Percentiles rank a stretch among this genome's conserved stretches.
Conservation (phyloP, 2,888 invertebrate species). For the Sphaeridia pumilis region DNA sequence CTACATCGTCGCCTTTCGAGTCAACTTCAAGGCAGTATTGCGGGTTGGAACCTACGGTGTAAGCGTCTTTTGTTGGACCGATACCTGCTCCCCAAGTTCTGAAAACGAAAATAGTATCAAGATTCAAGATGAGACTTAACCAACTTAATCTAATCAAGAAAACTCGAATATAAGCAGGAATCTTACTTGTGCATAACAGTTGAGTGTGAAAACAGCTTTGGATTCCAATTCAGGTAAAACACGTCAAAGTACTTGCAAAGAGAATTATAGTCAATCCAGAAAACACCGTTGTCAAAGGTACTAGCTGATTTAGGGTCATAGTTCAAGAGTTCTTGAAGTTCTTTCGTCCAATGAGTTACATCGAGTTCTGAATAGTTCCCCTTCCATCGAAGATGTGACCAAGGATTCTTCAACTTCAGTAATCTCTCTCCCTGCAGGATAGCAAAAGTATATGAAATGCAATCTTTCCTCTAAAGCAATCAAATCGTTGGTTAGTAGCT, state of each 20-base stretch:
- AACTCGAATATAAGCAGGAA: neutral
- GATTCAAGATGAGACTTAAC: too few species aligned
- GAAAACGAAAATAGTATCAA: constrained; percentile 15
- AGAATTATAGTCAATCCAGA: constrained; percentile 92
- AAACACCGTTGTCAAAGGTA: constrained; percentile 86
- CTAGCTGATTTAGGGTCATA: constrained; percentile 83
- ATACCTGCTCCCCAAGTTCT: constrained; percentile 78
- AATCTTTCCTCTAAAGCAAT: too few species aligned
- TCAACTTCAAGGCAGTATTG: constrained; percentile 71
- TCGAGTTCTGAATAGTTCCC: constrained; percentile 88
- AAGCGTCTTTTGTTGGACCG: constrained; percentile 81
- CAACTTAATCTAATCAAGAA: too few species aligned
- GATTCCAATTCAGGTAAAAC: constrained; percentile 92
- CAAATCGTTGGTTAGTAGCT: too few species aligned
- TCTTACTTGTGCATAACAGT: constrained; percentile 84
- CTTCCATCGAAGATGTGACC: constrained; percentile 93
- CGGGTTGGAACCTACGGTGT: constrained; percentile 84
- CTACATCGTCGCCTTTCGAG: constrained; percentile 46
- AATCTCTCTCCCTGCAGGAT: constrained; percentile 59
- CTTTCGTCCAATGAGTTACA: constrained; percentile 65
- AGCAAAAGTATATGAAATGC: too few species aligned
- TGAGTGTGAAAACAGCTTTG: constrained; percentile 71
- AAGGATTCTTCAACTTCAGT: constrained; percentile 88
- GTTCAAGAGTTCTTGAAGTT: constrained; percentile 55
- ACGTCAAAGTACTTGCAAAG: constrained; percentile 82